phyloP scores from a whole-genome alignment of 2,888 invertebrate genomes.

The Acronicta alni region DNA sequence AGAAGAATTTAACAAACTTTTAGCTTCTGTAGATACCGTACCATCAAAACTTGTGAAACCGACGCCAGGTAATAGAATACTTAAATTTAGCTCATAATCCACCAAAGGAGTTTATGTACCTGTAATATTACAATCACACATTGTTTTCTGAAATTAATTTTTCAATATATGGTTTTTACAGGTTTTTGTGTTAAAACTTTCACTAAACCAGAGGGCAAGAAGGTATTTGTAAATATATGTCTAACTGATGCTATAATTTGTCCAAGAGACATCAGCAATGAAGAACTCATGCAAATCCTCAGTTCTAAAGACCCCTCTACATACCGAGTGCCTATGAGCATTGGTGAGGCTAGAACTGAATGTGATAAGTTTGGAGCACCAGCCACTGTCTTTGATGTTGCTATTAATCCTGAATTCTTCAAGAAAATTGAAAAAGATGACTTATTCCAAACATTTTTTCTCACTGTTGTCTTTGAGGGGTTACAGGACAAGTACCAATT shows the following conservation, averaged over 20 bases:
- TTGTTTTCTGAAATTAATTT: neutral
- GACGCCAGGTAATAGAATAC: slow-evolving; percentile 88
- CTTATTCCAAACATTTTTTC: slow-evolving; percentile 93
- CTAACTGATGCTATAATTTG: slow-evolving; percentile 93
- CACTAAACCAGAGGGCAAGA: slow-evolving; percentile 90
- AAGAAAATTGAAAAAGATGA: slow-evolving; percentile 92
- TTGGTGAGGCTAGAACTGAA: slow-evolving; percentile 94
- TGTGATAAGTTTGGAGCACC: slow-evolving; percentile 93
- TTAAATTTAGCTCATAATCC: neutral
- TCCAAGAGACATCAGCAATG: slow-evolving; percentile 92
- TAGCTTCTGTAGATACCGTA: slow-evolving; percentile 81
- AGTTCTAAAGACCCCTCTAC: slow-evolving; percentile 91
- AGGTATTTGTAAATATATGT: slow-evolving; percentile 96
- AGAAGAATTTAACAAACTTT: slow-evolving; percentile 90
- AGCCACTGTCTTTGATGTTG: slow-evolving; percentile 94
- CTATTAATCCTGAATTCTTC: slow-evolving; percentile 94
- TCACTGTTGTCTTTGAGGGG: slow-evolving; percentile 94
- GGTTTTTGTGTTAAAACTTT: slow-evolving; percentile 94
- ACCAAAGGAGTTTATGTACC: neutral
- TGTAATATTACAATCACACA: neutral
- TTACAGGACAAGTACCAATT: slow-evolving; percentile 93
- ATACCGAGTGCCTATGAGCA: slow-evolving; percentile 96
- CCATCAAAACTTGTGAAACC: slow-evolving; percentile 92
- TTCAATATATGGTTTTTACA: slow-evolving; percentile 65
- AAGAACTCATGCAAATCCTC: slow-evolving; percentile 92